Conservation (phyloP, 2,888 invertebrate species). For the Lasioglossum oenotherae region DNA sequence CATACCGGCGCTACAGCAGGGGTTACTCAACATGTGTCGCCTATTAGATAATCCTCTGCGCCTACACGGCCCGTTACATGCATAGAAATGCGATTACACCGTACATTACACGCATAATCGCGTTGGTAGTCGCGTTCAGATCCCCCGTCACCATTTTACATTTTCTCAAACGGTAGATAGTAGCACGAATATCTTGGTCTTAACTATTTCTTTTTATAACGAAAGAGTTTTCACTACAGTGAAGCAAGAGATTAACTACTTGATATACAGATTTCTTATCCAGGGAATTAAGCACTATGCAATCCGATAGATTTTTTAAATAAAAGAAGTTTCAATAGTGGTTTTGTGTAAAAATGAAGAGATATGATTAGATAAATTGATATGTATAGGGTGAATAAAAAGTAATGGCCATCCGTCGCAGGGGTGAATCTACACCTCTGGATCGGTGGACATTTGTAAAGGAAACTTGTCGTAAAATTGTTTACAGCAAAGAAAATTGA, state of each 20-base stretch:
- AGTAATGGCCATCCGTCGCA: too few species aligned
- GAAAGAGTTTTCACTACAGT: not conserved
- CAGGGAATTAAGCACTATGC: not conserved
- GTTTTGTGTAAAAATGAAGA: not conserved
- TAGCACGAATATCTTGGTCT: not conserved
- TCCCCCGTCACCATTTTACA: slow-evolving; percentile 29
- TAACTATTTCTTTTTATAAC: not conserved
- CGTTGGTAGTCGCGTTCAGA: slow-evolving; percentile 32
- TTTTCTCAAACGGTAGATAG: slow-evolving; percentile 11
- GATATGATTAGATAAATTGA: not conserved
- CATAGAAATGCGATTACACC: slow-evolving; percentile 69
- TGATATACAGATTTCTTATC: not conserved
- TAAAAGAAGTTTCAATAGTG: not conserved
- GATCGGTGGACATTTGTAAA: too few species aligned
- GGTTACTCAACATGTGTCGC: slow-evolving; percentile 65
- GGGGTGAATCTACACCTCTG: too few species aligned
- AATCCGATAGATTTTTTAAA: not conserved
- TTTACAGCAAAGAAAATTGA: too few species aligned
- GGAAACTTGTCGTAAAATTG: too few species aligned
- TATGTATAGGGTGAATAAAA: not conserved
- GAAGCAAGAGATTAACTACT: not conserved
- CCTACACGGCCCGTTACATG: slow-evolving; percentile 56
- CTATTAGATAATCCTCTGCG: slow-evolving; percentile 67
- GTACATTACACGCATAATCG: slow-evolving; percentile 60
- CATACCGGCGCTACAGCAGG: slow-evolving; percentile 25